phyloP scores from a whole-genome alignment of 2,113 vertebrate species.

The Ancistrus triradiatus region DNA sequence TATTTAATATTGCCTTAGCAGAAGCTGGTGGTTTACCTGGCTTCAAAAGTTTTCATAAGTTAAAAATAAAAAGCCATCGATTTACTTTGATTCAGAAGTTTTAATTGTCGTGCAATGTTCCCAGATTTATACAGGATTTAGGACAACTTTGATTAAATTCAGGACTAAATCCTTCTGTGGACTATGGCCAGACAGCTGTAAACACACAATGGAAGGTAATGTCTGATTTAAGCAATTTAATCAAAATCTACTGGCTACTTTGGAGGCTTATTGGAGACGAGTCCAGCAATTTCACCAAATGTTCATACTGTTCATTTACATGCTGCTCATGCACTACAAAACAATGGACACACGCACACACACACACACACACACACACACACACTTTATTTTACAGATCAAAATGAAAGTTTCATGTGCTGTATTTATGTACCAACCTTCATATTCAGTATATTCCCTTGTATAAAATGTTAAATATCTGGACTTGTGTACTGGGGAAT shows the following conservation, averaged over 20 bases:
- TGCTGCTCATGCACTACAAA: neutral
- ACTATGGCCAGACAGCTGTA: slow-evolving; percentile 16
- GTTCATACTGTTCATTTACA: slow-evolving; percentile 13
- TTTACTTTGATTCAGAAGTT: neutral
- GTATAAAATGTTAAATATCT: too few relatives aligned
- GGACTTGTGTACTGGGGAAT: too few relatives aligned
- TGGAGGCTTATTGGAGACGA: neutral
- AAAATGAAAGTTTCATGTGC: too few relatives aligned
- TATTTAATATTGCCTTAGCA: too few relatives aligned
- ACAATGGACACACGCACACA: neutral
- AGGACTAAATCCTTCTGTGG: slow-evolving; percentile 25
- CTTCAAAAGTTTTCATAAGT: too few relatives aligned
- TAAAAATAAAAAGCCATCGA: too few relatives aligned
- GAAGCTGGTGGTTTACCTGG: too few relatives aligned
- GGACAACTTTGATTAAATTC: slow-evolving; percentile 26
- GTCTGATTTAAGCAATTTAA: slow-evolving; percentile 5
- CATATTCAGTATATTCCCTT: too few relatives aligned
- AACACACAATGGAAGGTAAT: slow-evolving; percentile 2
- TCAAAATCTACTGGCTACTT: slow-evolving; percentile 9
- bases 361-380: slow-evolving; percentile 7
- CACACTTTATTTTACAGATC: neutral
- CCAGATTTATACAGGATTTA: slow-evolving; percentile 24
- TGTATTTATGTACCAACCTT: too few relatives aligned
- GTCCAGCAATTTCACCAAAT: slow-evolving; percentile 4
- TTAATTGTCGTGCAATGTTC: neutral